These are phyloP conservation scores for Poecilia picta DNA, from an alignment of 2,797 vertebrate genomes.

Conservation along the genomic window DNA sequence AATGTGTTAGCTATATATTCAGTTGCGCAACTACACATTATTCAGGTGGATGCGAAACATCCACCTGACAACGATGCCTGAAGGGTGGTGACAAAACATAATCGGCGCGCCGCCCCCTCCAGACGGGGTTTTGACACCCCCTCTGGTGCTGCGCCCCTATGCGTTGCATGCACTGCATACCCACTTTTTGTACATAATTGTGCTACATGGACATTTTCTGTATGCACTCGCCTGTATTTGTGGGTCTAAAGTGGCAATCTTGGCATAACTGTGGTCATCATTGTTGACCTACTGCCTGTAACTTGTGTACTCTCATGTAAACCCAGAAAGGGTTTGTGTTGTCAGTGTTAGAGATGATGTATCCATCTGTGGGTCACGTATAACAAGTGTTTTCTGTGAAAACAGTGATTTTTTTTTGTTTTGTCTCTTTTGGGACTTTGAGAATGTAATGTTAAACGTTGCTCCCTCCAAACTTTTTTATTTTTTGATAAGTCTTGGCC, in stretches of 20 bases:
- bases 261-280: constrained; percentile 9
- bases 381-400: constrained; percentile 93
- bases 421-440: constrained; percentile 85
- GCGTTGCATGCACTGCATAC: too few species aligned
- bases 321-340: constrained; percentile 3
- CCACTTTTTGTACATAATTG: too few species aligned
- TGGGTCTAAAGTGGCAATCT: constrained; percentile 22
- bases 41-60: too few species aligned
- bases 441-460: constrained; percentile 54
- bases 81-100: too few species aligned
- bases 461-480: constrained; percentile 54
- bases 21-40: too few species aligned
- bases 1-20: not conserved
- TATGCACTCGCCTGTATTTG: not conserved
- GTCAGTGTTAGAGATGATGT: constrained; percentile 64
- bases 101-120: too few species aligned
- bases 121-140: too few species aligned
- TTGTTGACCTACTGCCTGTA: constrained; percentile 16
- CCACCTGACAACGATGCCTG: too few species aligned
- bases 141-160: too few species aligned
- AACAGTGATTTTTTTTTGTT: constrained; percentile 80
- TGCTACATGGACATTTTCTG: not conserved
- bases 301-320: constrained; percentile 6
- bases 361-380: constrained; percentile 57
- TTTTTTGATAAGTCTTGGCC: constrained; percentile 72